phyloP scores from a whole-genome alignment of 2,888 invertebrate species.

The Chrysolina americana region DNA sequence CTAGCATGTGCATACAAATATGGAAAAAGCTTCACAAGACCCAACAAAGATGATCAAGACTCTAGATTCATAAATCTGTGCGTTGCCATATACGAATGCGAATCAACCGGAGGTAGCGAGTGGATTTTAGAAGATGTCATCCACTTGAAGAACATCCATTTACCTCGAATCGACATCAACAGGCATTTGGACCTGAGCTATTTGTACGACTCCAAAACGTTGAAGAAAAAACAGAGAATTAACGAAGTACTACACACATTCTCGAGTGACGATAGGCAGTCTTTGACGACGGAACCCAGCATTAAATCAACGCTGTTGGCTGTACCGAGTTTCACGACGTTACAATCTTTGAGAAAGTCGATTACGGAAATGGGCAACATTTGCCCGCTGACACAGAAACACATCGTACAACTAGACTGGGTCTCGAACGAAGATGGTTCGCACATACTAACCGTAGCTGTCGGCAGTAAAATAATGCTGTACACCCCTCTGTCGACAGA shows the following conservation, averaged over 20 bases:
- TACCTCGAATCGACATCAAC: conserved; percentile 86
- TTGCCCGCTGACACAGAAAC: conserved; percentile 91
- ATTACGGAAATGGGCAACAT: conserved; percentile 94
- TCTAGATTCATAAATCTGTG: conserved; percentile 91
- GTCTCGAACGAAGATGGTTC: conserved; percentile 99
- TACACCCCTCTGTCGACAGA: conserved; percentile 96
- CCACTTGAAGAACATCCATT: conserved; percentile 91
- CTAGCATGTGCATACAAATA: conserved; percentile 98
- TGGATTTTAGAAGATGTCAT: conserved; percentile 98
- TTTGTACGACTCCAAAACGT: conserved; percentile 82
- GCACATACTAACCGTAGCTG: conserved; percentile 96
- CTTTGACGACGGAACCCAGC: conserved; percentile 62
- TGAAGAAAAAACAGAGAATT: conserved; percentile 86
- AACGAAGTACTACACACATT: conserved; percentile 88
- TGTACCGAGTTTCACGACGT: conserved; percentile 91
- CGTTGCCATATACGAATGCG: conserved; percentile 98
- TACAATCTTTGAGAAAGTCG: conserved; percentile 88
- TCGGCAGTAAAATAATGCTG: conserved; percentile 92
- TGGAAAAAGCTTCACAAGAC: conserved; percentile 89
- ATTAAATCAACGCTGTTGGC: conserved; percentile 76
- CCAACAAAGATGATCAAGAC: conserved; percentile 81
- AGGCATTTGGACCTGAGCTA: conserved; percentile 87
- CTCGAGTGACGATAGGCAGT: conserved; percentile 78
- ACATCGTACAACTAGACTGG: conserved; percentile 97
- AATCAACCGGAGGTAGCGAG: conserved; percentile 95